A percentile compares a stretch with the other conserved stretches of the same genome.
Conservation (phyloP, 2,113 vertebrate species). For the Rissa tridactyla region DNA sequence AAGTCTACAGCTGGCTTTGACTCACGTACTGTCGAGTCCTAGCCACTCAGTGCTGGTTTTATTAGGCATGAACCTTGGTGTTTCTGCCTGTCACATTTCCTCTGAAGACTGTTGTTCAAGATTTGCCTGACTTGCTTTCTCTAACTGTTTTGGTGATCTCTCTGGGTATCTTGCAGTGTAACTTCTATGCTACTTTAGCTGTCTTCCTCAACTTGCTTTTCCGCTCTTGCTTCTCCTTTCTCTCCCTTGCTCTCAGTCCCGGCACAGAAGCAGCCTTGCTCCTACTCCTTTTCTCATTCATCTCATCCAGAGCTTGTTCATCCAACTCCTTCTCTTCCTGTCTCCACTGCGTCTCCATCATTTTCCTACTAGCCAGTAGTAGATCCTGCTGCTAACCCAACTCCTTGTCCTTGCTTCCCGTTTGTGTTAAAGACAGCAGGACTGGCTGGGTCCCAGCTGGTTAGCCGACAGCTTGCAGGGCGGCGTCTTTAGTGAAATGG, state of each 20-base stretch:
- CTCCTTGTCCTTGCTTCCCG: background rate
- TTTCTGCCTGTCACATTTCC: background rate
- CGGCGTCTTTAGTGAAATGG: background rate
- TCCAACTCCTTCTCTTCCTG: background rate
- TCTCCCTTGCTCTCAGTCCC: background rate
- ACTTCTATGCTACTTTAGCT: background rate
- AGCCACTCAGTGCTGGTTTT: background rate
- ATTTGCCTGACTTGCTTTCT: background rate
- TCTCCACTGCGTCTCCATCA: background rate
- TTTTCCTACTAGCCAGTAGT: background rate
- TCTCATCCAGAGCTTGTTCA: background rate
- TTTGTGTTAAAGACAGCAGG: background rate
- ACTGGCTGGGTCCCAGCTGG: background rate
- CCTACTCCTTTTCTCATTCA: background rate
- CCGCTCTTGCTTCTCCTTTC: background rate
- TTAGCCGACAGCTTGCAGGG: no score
- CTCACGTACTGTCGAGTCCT: background rate
- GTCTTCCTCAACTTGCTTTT: background rate
- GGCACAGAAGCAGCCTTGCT: background rate
- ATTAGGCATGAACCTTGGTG: background rate
- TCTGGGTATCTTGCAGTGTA: background rate
- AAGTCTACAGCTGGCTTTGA: background rate
- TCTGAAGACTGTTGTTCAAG: background rate
- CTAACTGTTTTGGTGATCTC: background rate
- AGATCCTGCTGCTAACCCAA: background rate